Percentiles rank a stretch among this genome's conserved stretches.
These are phyloP conservation scores for Embidobia sp. DNA, from an alignment of 2,888 invertebrate species.

Conservation along the genomic window DNA sequence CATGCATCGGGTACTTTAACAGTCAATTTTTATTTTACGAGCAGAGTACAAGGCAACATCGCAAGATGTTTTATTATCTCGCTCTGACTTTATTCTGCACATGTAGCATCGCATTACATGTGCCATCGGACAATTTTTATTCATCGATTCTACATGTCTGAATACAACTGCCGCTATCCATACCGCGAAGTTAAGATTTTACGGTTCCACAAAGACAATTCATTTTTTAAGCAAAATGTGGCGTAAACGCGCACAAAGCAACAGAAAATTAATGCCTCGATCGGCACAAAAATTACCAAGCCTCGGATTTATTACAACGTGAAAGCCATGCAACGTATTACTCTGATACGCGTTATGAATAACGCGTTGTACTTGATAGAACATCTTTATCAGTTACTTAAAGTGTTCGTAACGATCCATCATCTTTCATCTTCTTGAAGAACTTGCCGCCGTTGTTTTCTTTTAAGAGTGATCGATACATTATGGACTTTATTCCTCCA, in stretches of 20 bases:
- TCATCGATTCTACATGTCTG: constrained; percentile 51
- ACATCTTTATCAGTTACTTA: constrained; percentile 62
- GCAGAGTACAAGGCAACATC: constrained; percentile 7
- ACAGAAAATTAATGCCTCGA: constrained; percentile 54
- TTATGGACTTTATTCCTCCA: constrained; percentile 3
- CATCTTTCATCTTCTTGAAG: constrained; percentile 57
- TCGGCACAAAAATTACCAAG: constrained; percentile 24
- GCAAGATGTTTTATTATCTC: constrained; percentile 41
- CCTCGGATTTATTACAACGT: constrained; percentile 51
- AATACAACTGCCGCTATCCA: constrained; percentile 39
- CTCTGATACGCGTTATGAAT: constrained; percentile 58
- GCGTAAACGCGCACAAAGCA: constrained; percentile 35
- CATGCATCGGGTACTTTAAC: constrained; percentile 16
- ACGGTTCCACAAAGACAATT: constrained; percentile 52
- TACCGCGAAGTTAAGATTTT: constrained; percentile 42
- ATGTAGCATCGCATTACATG: constrained; percentile 40
- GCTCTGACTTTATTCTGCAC: constrained; percentile 42
- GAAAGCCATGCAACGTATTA: constrained; percentile 35
- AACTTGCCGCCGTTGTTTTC: constrained; percentile 34
- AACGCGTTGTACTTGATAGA: constrained; percentile 58
- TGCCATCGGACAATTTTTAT: constrained; percentile 50
- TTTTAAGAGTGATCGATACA: constrained; percentile 40
- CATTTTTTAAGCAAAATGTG: constrained; percentile 14
- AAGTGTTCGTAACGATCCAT: constrained; percentile 58
- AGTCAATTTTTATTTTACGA: constrained; percentile 24